A percentile compares a stretch with the other conserved stretches of the same genome.
Conservation (phyloP, 1,140 invertebrate species). For the Papilio dardanus region DNA sequence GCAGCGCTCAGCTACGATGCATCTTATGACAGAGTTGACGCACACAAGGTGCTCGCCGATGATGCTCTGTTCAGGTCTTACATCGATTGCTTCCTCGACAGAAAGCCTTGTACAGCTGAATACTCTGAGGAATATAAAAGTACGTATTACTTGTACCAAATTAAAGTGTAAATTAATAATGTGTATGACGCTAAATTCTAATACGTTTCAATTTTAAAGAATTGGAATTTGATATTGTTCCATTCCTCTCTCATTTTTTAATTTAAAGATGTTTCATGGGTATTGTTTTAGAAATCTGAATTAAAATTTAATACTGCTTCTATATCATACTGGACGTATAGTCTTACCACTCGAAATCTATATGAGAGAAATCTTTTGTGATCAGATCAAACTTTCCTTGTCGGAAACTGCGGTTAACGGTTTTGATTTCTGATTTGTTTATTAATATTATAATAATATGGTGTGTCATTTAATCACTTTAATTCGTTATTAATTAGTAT, state of each 20-base stretch:
- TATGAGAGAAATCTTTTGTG: neutral
- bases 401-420: neutral
- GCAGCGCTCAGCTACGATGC: conserved; percentile 58
- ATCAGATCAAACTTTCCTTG: neutral
- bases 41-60: conserved; percentile 86
- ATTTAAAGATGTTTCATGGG: no score
- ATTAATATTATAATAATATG: neutral
- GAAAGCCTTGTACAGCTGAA: conserved; percentile 86
- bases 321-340: neutral
- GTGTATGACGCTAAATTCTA: no score
- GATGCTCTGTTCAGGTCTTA: conserved; percentile 85
- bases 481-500: no score
- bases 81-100: conserved; percentile 86
- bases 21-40: conserved; percentile 84
- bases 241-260: no score
- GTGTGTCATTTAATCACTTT: no score
- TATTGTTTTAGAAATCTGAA: no score
- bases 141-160: conserved; percentile 68
- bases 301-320: no score
- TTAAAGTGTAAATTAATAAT: neutral
- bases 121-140: conserved; percentile 86
- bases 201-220: no score
- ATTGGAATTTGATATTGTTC: no score
- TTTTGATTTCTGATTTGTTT: neutral
- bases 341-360: neutral